A percentile compares a stretch with the other conserved stretches of the same genome.
Evolutionary conservation across 2,888 invertebrate genomes (phyloP).

Genomic region (Drosophila mayaguana): DNA sequence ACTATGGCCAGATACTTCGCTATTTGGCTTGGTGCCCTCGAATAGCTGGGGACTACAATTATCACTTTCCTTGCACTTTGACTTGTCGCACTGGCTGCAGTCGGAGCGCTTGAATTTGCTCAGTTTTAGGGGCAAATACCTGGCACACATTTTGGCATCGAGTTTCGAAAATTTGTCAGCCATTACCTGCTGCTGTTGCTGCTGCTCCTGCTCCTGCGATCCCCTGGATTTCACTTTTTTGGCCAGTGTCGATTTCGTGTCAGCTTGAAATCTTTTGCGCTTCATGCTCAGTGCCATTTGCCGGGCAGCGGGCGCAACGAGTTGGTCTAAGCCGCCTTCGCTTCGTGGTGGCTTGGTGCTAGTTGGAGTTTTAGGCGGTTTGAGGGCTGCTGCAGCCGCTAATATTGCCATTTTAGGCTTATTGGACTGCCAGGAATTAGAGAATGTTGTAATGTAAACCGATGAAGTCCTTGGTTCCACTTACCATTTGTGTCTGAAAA

Average conservation of each 20-base stretch:
- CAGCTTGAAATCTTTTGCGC: not conserved
- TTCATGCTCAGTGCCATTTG: not conserved
- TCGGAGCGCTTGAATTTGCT: not conserved
- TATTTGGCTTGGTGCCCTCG: not conserved
- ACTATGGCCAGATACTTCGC: not conserved
- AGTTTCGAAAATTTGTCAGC: not conserved
- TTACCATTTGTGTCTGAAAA: not conserved
- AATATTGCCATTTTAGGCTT: not conserved
- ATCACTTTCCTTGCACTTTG: not conserved
- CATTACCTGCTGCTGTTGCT: not conserved
- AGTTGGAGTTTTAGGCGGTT: not conserved
- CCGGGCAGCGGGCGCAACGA: too few relatives aligned
- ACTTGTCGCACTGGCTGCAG: not conserved
- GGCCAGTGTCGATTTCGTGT: not conserved
- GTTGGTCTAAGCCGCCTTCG: not conserved
- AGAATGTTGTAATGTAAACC: too few relatives aligned
- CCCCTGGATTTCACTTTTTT: not conserved
- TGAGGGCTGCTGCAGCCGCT: not conserved
- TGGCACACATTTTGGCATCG: slow-evolving; percentile 13
- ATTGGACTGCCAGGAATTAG: not conserved
- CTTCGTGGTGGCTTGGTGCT: not conserved
- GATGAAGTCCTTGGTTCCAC: not conserved
- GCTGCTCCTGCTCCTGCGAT: not conserved
- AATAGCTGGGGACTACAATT: not conserved
- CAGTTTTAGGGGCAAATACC: not conserved